Base-by-base conservation (phyloP, 2,113 vertebrate species). In the Nothocercus nigrocapillus region DNA sequence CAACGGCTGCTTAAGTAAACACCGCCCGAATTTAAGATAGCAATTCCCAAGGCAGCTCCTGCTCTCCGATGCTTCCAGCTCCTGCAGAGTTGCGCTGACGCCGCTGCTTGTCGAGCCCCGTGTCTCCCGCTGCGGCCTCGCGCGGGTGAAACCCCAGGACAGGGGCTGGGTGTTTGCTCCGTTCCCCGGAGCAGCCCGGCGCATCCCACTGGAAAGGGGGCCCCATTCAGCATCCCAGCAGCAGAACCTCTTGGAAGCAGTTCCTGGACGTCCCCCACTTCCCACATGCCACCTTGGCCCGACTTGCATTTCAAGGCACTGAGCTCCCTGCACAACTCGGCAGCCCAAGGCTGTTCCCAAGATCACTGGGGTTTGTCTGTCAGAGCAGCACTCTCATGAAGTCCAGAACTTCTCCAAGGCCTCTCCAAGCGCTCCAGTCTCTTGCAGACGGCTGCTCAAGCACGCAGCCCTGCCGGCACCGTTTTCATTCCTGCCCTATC, bases 341-440 rank as follows among this genome's bases (percentile, higher is more conserved):
- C 27, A 51, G 56, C 27, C 44, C n/a, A 7, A 58, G 42, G 5
- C 9, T 0, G 7, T 1, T 11, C 64, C 38, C 44, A 53, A 28
- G 1, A 20, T 1, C 66, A 1, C 38, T 14, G 34, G 40, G 22
- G 5, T 19, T 58, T 3, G 0, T 14, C 7, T 74, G 1, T 3
- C 42, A 44, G 16, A 68, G 9, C 85, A n/a, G 69, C 38, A 4
- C 5, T 1, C 4, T 15, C 45, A n/a, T 44, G n/a, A 64, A 18
- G 1, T 38, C 1, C 44, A 5, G 24, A 8, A 27, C 18, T 40
- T 30, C 42, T 5, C 44, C 61, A 45, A 18, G 28, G 16, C 30
- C 16, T 58, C 54, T 58, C 36, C 44, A n/a, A n/a, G 24, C 25
- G 10, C 9, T 2, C 2, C 10, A 8, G 27, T 5, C 40, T 27